Conservation (phyloP, 2,113 vertebrate species). For the Podocnemis expansa region DNA sequence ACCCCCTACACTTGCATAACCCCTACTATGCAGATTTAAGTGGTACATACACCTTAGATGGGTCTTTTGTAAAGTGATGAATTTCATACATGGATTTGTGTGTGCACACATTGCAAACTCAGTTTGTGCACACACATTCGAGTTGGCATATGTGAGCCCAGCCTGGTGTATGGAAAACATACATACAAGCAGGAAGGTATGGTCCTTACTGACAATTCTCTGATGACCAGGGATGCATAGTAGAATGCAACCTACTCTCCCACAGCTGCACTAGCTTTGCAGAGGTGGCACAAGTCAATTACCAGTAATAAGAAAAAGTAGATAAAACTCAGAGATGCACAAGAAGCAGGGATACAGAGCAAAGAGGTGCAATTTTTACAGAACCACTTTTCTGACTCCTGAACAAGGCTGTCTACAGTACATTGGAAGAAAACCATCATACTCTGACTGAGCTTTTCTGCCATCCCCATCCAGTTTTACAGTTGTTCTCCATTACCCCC, state of each 20-base stretch:
- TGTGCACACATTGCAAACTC: neutral
- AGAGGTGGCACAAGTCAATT: neutral
- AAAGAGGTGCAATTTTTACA: neutral
- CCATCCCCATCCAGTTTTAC: neutral
- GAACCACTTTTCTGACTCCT: neutral
- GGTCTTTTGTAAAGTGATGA: neutral
- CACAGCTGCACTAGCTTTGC: neutral
- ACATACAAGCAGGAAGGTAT: neutral
- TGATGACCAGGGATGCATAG: neutral
- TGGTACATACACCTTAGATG: neutral
- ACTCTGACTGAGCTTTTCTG: neutral
- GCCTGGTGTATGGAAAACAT: neutral
- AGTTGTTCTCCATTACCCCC: neutral
- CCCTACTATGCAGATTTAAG: neutral
- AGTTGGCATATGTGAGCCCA: neutral
- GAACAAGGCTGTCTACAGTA: neutral
- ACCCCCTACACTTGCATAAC: neutral
- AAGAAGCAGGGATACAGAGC: neutral
- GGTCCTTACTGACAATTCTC: neutral
- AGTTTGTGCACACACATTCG: neutral
- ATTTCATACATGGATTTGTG: neutral
- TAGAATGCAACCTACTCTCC: neutral
- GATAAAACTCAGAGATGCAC: neutral
- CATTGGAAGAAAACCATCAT: too few relatives aligned
- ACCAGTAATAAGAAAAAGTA: neutral